Evolutionary conservation across 2,797 vertebrate species (phyloP).

Genomic region (Pipistrellus nathusii): DNA sequence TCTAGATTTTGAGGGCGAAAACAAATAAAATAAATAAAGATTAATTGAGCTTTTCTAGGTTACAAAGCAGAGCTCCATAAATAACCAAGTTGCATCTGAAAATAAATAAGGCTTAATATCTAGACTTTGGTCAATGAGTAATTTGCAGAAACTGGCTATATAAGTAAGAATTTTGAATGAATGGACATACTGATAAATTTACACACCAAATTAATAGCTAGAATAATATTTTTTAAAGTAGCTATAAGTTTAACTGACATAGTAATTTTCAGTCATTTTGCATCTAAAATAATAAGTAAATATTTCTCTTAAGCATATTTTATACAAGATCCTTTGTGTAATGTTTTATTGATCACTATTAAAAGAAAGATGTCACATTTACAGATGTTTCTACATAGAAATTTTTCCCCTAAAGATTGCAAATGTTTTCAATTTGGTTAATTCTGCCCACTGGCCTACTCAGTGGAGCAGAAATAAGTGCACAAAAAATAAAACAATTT

Average conservation of each 20-base stretch:
- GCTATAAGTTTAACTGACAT: neutral
- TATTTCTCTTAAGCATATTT: neutral
- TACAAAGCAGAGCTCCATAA: neutral
- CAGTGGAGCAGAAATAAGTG: slow-evolving; percentile 68
- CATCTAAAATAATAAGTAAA: neutral
- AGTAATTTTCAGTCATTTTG: neutral
- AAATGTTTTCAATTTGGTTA: slow-evolving; percentile 23
- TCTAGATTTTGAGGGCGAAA: too few relatives aligned
- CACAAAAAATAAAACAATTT: slow-evolving; percentile 53
- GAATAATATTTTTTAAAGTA: slow-evolving; percentile 8
- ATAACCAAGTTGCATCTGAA: neutral
- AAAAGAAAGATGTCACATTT: neutral
- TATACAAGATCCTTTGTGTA: neutral
- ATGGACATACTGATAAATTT: neutral
- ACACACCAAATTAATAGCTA: neutral
- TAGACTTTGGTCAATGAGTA: neutral
- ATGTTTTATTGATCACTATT: neutral
- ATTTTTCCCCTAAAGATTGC: neutral
- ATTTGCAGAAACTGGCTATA: neutral
- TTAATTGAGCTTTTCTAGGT: neutral
- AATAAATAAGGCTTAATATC: neutral
- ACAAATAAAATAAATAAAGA: neutral
- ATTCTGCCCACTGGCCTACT: slow-evolving; percentile 56
- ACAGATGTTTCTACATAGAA: neutral
- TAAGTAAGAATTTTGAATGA: neutral